phyloP scores from a whole-genome alignment of 2,797 vertebrate species.

The Bovichtus variegatus region DNA sequence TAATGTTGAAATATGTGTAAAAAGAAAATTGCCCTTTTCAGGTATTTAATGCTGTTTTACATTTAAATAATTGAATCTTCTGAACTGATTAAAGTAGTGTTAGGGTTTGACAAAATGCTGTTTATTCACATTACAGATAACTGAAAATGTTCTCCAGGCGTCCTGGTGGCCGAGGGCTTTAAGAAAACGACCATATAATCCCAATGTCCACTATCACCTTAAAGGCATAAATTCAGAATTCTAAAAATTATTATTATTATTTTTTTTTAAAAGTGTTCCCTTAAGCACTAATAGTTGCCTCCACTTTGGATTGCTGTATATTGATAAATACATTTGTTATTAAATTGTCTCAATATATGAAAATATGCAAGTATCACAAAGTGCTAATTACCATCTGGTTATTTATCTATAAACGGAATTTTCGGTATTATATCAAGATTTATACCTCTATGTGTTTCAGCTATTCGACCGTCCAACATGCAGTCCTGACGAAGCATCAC shows the following conservation, averaged over 20 bases:
- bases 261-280: too few relatives aligned
- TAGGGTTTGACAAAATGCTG: not conserved
- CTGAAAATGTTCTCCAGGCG: not conserved
- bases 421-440: too few relatives aligned
- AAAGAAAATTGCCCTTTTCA: not conserved
- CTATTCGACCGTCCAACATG: too few relatives aligned
- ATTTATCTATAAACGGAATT: not conserved
- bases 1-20: not conserved
- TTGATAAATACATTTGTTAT: not conserved
- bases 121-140: not conserved
- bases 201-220: too few relatives aligned
- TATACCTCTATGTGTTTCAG: not conserved
- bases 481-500: not conserved
- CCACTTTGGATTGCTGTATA: rapidly evolving
- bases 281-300: too few relatives aligned
- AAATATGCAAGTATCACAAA: not conserved
- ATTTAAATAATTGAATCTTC: not conserved
- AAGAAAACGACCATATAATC: too few relatives aligned
- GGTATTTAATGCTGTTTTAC: too few relatives aligned
- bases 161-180: too few relatives aligned
- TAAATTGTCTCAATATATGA: not conserved
- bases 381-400: not conserved
- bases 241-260: too few relatives aligned
- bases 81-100: too few relatives aligned
- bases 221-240: too few relatives aligned